Conservation (phyloP, 2,888 invertebrate genomes). For the Notodonta ziczac region DNA sequence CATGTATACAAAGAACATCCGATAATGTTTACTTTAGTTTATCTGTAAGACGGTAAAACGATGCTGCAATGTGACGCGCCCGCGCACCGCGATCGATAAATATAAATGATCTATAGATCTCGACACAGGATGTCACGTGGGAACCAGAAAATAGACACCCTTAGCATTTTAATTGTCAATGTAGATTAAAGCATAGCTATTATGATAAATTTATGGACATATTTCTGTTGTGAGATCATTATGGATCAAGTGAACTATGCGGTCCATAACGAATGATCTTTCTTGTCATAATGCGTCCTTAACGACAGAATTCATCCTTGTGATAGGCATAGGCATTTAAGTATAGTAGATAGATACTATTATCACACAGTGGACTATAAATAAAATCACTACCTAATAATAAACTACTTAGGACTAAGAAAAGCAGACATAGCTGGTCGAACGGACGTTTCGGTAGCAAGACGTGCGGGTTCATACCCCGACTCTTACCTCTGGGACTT, state of each 20-base stretch:
- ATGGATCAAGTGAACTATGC: background rate
- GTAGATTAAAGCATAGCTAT: conserved; percentile 1
- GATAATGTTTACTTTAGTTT: conserved; percentile 46
- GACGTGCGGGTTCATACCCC: too few relatives aligned
- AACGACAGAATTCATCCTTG: too few relatives aligned
- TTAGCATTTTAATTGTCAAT: conserved; percentile 21
- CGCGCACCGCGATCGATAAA: conserved; percentile 48
- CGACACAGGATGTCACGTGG: conserved; percentile 39
- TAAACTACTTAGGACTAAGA: too few relatives aligned
- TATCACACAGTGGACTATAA: too few relatives aligned
- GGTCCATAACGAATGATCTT: too few relatives aligned
- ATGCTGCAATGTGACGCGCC: conserved; percentile 42
- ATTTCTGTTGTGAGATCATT: background rate
- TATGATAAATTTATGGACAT: background rate
- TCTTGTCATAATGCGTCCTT: too few relatives aligned
- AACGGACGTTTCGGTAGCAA: too few relatives aligned
- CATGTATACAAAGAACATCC: conserved; percentile 30
- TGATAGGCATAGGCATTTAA: too few relatives aligned
- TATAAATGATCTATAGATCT: conserved; percentile 39
- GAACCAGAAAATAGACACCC: conserved; percentile 36
- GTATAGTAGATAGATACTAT: too few relatives aligned
- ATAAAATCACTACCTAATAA: too few relatives aligned
- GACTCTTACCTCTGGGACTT: too few relatives aligned
- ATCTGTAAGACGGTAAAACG: conserved; percentile 42
- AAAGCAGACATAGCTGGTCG: too few relatives aligned